Evolutionary conservation across 2,797 vertebrate species (phyloP).

Genomic region (Trachops cirrhosus): DNA sequence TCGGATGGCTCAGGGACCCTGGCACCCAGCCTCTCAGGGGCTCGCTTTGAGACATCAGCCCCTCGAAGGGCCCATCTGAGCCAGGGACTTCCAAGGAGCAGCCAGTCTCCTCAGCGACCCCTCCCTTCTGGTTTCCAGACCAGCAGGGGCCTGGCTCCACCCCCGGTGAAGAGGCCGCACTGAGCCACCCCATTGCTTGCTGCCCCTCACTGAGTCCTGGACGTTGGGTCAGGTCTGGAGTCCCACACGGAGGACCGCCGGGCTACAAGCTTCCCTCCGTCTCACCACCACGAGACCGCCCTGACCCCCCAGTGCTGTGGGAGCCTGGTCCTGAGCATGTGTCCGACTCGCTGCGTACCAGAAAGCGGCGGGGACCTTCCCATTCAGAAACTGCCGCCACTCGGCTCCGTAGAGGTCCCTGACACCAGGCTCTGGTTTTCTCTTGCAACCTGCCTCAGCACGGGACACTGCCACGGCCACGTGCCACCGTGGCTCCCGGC

Average conservation of each 20-base stretch:
- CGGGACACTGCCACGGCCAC: not conserved
- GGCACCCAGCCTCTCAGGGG: not conserved
- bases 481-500: too few relatives aligned
- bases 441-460: too few relatives aligned
- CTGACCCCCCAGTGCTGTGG: not conserved
- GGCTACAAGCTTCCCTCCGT: too few relatives aligned
- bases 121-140: not conserved
- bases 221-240: too few relatives aligned
- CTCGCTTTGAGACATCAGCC: not conserved
- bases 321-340: not conserved
- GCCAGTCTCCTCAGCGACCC: not conserved
- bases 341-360: not conserved
- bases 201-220: not conserved
- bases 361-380: too few relatives aligned
- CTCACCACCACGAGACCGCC: not conserved
- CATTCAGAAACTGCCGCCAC: not conserved
- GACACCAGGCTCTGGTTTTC: not conserved
- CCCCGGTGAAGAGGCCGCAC: not conserved
- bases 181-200: fast-evolving
- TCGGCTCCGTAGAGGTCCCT: not conserved
- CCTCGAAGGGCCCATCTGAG: not conserved
- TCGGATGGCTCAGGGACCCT: not conserved
- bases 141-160: too few relatives aligned
- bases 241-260: not conserved
- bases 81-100: not conserved